Conservation (phyloP, 2,888 invertebrate genomes). For the Priocnemis perturbator region DNA sequence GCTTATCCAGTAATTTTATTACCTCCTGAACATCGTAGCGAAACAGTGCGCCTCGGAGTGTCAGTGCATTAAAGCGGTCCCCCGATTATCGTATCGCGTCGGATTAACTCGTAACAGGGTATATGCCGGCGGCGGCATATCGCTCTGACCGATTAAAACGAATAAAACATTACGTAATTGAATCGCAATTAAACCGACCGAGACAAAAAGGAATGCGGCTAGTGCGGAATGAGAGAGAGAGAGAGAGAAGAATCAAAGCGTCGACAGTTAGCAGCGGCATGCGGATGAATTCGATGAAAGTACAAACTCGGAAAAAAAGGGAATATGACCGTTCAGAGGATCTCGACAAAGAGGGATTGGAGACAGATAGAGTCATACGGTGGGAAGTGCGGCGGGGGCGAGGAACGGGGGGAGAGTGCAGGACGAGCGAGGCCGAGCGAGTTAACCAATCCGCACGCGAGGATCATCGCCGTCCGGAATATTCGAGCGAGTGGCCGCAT, state of each 20-base stretch:
- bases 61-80: constrained; percentile 6
- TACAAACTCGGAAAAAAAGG: neutral
- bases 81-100: constrained; percentile 9
- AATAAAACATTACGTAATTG: constrained; percentile 47
- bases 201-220: constrained; percentile 19
- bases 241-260: constrained; percentile 5
- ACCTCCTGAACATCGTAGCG: too few relatives aligned
- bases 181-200: constrained; percentile 50
- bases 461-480: neutral
- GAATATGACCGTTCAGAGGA: too few relatives aligned
- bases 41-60: constrained; percentile 5
- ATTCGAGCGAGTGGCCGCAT: constrained; percentile 34
- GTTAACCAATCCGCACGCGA: neutral
- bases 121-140: constrained; percentile 20
- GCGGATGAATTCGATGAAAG: constrained; percentile 9
- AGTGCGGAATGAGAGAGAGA: constrained; percentile 17
- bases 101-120: constrained; percentile 35
- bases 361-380: too few relatives aligned
- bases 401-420: neutral
- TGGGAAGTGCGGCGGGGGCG: too few relatives aligned
- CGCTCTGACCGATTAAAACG: constrained; percentile 38
- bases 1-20: too few relatives aligned
- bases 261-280: neutral
- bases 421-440: neutral
- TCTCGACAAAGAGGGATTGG: too few relatives aligned